Conservation (phyloP, 2,888 invertebrate genomes). For the Drosophila hamatofila region DNA sequence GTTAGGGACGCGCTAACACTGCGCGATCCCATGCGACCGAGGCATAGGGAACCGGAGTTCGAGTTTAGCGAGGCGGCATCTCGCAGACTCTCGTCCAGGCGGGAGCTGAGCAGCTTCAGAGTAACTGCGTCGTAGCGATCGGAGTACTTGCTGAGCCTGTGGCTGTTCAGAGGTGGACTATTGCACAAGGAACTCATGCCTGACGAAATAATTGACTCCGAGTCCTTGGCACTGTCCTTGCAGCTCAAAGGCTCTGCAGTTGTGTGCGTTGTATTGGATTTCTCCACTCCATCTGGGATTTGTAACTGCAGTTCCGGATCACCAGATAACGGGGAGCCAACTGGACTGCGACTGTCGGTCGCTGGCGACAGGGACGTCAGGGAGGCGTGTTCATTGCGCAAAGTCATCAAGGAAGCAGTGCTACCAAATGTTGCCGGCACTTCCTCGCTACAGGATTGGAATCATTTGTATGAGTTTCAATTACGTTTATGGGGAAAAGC, state of each 20-base stretch:
- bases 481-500: not conserved
- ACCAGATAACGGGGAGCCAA: slow-evolving; percentile 65
- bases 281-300: slow-evolving; percentile 20
- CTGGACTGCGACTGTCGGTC: slow-evolving; percentile 49
- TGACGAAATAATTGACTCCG: slow-evolving; percentile 82
- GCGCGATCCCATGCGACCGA: slow-evolving; percentile 75
- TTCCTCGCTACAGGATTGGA: slow-evolving; percentile 66
- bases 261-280: slow-evolving; percentile 21
- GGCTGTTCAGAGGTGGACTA: slow-evolving; percentile 80
- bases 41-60: slow-evolving; percentile 70
- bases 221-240: slow-evolving; percentile 82
- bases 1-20: slow-evolving; percentile 81
- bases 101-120: slow-evolving; percentile 76
- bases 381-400: slow-evolving; percentile 79
- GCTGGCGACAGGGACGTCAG: slow-evolving; percentile 53
- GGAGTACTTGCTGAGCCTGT: slow-evolving; percentile 82
- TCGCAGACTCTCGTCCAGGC: slow-evolving; percentile 73
- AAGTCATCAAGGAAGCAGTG: slow-evolving; percentile 78
- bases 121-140: slow-evolving; percentile 83
- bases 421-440: slow-evolving; percentile 78
- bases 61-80: slow-evolving; percentile 81
- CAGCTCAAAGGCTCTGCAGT: slow-evolving; percentile 58
- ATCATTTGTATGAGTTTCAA: not conserved
- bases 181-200: slow-evolving; percentile 84
- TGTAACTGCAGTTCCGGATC: slow-evolving; percentile 52